These are phyloP conservation scores for Colius striatus DNA, from an alignment of 2,113 vertebrate genomes.

Conservation along the genomic window DNA sequence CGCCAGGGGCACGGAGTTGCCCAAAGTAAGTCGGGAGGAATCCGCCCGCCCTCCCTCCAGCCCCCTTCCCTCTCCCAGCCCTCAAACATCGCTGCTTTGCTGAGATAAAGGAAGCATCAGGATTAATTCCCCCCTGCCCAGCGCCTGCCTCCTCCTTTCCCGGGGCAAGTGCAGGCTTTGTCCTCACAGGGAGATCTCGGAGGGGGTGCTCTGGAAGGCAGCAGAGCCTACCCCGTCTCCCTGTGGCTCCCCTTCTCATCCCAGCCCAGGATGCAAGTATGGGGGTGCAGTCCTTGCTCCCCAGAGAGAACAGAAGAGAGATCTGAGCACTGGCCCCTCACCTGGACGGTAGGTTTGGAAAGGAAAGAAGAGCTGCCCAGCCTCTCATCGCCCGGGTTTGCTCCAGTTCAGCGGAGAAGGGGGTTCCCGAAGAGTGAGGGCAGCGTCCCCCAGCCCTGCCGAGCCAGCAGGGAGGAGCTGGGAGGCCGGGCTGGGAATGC, in stretches of 20 bases:
- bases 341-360: not conserved
- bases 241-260: too few species aligned
- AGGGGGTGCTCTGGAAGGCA: fast-evolving
- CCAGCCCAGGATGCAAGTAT: fast-evolving
- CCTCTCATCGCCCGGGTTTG: not conserved
- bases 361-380: not conserved
- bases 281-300: not conserved
- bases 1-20: not conserved
- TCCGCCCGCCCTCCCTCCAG: not conserved
- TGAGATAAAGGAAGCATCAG: not conserved
- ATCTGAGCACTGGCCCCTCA: not conserved
- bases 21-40: constrained; percentile 8
- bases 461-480: not conserved
- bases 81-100: not conserved
- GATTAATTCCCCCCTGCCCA: not conserved
- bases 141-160: not conserved
- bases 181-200: not conserved
- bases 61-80: not conserved
- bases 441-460: not conserved
- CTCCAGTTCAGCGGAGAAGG: not conserved
- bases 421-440: fast-evolving
- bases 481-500: constrained; percentile 37
- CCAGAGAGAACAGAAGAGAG: not conserved
- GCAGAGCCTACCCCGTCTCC: not conserved
- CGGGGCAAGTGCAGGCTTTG: not conserved